A percentile compares a stretch with the other conserved stretches of the same genome.
Evolutionary conservation across 2,888 invertebrate species (phyloP).

Genomic region (Chrysodeixis includens): DNA sequence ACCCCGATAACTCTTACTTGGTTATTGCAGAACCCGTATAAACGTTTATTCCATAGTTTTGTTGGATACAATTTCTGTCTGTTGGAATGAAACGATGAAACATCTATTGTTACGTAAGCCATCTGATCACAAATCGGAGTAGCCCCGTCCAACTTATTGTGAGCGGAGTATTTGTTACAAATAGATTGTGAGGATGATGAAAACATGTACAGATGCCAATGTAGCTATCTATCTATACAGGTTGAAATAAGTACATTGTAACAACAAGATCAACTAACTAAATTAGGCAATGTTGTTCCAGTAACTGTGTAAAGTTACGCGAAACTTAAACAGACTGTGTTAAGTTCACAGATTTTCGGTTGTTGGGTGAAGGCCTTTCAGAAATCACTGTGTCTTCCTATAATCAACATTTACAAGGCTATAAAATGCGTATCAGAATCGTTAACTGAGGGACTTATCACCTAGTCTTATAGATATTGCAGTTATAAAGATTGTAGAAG

Average conservation of each 20-base stretch:
- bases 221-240: not conserved
- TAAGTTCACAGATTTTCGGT: not conserved
- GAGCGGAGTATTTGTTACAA: not conserved
- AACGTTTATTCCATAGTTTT: slow-evolving; percentile 33
- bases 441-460: not conserved
- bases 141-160: not conserved
- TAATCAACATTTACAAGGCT: not conserved
- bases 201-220: not conserved
- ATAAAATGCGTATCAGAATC: not conserved
- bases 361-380: not conserved
- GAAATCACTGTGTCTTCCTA: not conserved
- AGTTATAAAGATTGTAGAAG: too few relatives aligned
- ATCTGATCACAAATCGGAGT: not conserved
- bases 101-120: slow-evolving; percentile 1
- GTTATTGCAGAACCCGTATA: slow-evolving; percentile 37
- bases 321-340: not conserved
- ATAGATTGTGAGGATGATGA: not conserved
- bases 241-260: not conserved
- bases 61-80: slow-evolving; percentile 15
- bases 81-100: not conserved
- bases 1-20: slow-evolving; percentile 35
- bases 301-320: not conserved
- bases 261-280: not conserved
- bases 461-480: too few relatives aligned
- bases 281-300: not conserved